phyloP scores from a whole-genome alignment of 2,888 invertebrate genomes.

The Eupithecia inturbata region DNA sequence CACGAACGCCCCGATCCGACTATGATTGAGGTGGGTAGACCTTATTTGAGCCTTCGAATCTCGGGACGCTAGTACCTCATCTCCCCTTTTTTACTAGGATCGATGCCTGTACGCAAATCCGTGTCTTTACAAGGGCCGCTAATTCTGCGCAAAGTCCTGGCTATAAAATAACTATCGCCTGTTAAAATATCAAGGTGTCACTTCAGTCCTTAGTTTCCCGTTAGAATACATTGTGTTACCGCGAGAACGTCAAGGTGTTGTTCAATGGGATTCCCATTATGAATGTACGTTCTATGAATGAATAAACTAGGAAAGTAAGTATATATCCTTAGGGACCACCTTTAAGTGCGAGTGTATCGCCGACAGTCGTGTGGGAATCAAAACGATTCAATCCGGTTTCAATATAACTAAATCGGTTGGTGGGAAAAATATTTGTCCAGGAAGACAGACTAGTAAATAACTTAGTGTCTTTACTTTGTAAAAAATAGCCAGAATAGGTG shows the following conservation, averaged over 20 bases:
- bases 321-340: background rate
- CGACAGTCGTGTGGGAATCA: background rate
- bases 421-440: background rate
- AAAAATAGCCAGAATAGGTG: background rate
- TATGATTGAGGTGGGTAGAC: too few relatives aligned
- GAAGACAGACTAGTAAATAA: background rate
- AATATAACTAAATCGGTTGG: background rate
- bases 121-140: background rate
- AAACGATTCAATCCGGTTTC: background rate
- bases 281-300: slow-evolving; percentile 23
- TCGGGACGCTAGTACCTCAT: too few relatives aligned
- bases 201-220: slow-evolving; percentile 2
- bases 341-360: background rate
- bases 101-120: background rate
- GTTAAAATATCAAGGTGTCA: background rate
- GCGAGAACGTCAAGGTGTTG: slow-evolving; percentile 17
- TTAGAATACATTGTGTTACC: slow-evolving; percentile 15
- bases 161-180: slow-evolving; percentile 3
- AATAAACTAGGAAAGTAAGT: background rate
- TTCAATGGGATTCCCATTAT: slow-evolving; percentile 23
- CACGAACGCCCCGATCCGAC: too few relatives aligned
- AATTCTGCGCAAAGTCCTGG: background rate
- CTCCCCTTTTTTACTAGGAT: too few relatives aligned
- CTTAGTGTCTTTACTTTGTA: too few relatives aligned
- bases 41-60: too few relatives aligned